Evolutionary conservation across 1,140 invertebrate genomes (phyloP).

Genomic region (Brachystomella parvula): DNA sequence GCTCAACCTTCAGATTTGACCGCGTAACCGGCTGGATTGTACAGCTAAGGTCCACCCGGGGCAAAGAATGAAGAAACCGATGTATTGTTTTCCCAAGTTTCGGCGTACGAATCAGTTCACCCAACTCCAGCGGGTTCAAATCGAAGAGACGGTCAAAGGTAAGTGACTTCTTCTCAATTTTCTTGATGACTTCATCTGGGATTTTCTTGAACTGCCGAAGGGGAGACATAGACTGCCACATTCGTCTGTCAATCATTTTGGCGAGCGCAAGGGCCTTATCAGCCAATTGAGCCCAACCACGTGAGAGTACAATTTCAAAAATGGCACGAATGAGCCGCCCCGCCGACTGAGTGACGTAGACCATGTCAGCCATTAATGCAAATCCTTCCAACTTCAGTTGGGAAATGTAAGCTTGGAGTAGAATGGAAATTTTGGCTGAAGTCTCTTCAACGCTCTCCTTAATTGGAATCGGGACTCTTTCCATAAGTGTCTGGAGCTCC

Average conservation of each 20-base stretch:
- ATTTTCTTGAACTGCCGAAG: conserved; percentile 95
- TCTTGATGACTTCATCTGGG: conserved; percentile 94
- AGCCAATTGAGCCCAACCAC: conserved; percentile 93
- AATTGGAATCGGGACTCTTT: conserved; percentile 95
- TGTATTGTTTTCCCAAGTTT: conserved; percentile 96
- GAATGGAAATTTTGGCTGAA: conserved; percentile 91
- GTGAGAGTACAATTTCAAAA: conserved; percentile 72
- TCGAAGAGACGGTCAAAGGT: conserved; percentile 75
- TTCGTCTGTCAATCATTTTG: conserved; percentile 97
- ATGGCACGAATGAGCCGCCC: conserved; percentile 90
- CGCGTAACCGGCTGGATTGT: conserved; percentile 97
- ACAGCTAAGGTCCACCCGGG: conserved; percentile 85
- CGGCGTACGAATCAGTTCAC: conserved; percentile 88
- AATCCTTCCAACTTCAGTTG: conserved; percentile 97
- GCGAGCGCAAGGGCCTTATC: conserved; percentile 92
- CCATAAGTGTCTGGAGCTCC: conserved; percentile 94
- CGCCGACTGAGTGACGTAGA: conserved; percentile 97
- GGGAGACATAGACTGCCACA: conserved; percentile 99
- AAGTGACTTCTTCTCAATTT: conserved; percentile 97
- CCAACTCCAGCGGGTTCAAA: conserved; percentile 92
- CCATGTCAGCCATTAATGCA: conserved; percentile 98
- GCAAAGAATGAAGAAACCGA: conserved; percentile 96
- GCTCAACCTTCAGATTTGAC: conserved; percentile 84
- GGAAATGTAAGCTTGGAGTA: conserved; percentile 96
- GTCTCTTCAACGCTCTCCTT: conserved; percentile 98